These are phyloP conservation scores for Polyodon spathula DNA, from an alignment of 2,113 vertebrate species.

Conservation along the genomic window DNA sequence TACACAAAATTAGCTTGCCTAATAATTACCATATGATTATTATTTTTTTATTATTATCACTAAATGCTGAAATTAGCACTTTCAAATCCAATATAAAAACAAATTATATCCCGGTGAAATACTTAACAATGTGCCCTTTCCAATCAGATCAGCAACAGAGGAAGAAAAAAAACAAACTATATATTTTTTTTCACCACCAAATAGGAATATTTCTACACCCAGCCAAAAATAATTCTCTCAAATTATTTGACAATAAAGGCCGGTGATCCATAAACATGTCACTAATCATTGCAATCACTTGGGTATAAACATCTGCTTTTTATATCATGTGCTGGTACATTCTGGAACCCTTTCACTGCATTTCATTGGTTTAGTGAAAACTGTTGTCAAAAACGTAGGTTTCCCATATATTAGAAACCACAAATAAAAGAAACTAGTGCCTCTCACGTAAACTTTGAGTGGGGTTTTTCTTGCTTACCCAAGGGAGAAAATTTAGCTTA, in stretches of 20 bases:
- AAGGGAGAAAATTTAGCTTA: too few relatives aligned
- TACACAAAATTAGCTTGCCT: too few relatives aligned
- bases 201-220: constrained; percentile 35
- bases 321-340: constrained; percentile 56
- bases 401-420: constrained; percentile 3
- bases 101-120: constrained; percentile 23
- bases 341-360: constrained; percentile 35
- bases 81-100: too few relatives aligned
- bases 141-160: constrained; percentile 30
- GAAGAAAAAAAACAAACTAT: constrained; percentile 7
- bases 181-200: constrained; percentile 8
- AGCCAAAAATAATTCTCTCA: constrained; percentile 42
- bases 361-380: constrained; percentile 22
- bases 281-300: constrained; percentile 54
- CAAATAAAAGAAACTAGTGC: neutral
- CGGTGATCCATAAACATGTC: constrained; percentile 41
- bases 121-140: constrained; percentile 24
- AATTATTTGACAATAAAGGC: constrained; percentile 32
- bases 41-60: too few relatives aligned
- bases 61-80: too few relatives aligned
- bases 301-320: constrained; percentile 54
- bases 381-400: neutral
- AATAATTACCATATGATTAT: too few relatives aligned
- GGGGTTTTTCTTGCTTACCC: neutral
- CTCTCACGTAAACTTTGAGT: neutral